Evolutionary conservation across 2,113 vertebrate genomes (phyloP).

Genomic region (Microcebus griseorufus): DNA sequence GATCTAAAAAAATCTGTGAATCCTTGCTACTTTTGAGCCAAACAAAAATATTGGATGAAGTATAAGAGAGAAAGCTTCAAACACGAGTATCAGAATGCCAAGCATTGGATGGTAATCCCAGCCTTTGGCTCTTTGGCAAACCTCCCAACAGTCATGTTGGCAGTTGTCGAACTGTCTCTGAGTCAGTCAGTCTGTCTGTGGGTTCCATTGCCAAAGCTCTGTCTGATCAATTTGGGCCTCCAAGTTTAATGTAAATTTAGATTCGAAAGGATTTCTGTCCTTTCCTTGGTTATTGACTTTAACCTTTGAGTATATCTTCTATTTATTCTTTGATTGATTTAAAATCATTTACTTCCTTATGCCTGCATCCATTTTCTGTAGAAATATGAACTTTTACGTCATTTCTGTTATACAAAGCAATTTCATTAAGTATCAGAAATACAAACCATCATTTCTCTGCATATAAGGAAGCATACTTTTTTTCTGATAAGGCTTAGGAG

Average conservation of each 20-base stretch:
- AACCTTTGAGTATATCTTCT: constrained; percentile 53
- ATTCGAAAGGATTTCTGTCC: constrained; percentile 72
- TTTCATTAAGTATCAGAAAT: constrained; percentile 76
- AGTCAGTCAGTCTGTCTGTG: constrained; percentile 71
- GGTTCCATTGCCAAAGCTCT: constrained; percentile 73
- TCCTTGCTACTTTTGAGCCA: constrained; percentile 69
- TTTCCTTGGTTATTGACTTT: constrained; percentile 56
- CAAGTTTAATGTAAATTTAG: constrained; percentile 62
- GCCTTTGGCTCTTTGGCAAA: constrained; percentile 75
- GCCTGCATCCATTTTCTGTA: constrained; percentile 68
- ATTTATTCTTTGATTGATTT: constrained; percentile 71
- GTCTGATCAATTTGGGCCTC: constrained; percentile 67
- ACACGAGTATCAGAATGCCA: constrained; percentile 31
- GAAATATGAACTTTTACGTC: constrained; percentile 65
- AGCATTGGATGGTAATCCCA: constrained; percentile 56
- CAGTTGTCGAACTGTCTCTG: constrained; percentile 73
- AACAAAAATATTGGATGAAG: constrained; percentile 73
- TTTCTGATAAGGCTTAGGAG: constrained; percentile 59
- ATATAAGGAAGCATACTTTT: constrained; percentile 61
- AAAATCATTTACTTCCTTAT: constrained; percentile 61
- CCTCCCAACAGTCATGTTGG: constrained; percentile 64
- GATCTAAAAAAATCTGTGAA: constrained; percentile 63
- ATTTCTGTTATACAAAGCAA: constrained; percentile 64
- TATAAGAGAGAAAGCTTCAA: constrained; percentile 63
- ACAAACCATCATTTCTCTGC: constrained; percentile 62